Evolutionary conservation across 2,888 invertebrate species (phyloP).

Genomic region (Salpingus planirostris): DNA sequence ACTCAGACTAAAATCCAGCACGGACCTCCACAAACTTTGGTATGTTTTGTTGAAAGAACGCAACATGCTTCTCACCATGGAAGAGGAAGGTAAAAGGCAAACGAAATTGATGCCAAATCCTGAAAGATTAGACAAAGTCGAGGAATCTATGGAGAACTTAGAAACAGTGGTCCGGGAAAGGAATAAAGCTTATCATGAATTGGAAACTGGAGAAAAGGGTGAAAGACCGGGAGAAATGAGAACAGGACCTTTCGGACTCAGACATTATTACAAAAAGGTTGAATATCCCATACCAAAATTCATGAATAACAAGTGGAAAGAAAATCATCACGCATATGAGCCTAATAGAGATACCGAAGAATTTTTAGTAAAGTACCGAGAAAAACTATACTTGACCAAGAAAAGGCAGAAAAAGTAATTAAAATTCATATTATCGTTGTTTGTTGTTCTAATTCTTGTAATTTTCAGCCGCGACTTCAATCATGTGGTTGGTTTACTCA

Average conservation of each 20-base stretch:
- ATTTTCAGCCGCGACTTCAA: conserved; percentile 50
- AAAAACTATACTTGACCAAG: conserved; percentile 52
- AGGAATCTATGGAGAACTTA: conserved; percentile 90
- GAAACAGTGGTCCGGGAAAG: conserved; percentile 86
- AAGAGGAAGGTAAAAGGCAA: conserved; percentile 64
- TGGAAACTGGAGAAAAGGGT: conserved; percentile 84
- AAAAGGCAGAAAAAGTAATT: conserved; percentile 50
- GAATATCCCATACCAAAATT: conserved; percentile 60
- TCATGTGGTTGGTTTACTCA: conserved; percentile 60
- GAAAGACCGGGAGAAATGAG: conserved; percentile 60
- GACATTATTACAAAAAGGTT: conserved; percentile 46
- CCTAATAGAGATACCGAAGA: conserved; percentile 54
- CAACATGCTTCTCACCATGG: conserved; percentile 97
- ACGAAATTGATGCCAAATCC: conserved; percentile 75
- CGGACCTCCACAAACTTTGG: conserved; percentile 96
- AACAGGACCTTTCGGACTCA: conserved; percentile 53
- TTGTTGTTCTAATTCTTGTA: too few relatives aligned
- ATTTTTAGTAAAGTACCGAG: conserved; percentile 54
- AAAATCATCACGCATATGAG: conserved; percentile 47
- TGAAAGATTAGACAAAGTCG: conserved; percentile 88
- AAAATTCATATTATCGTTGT: too few relatives aligned
- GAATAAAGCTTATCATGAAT: conserved; percentile 76
- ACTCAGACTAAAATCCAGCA: conserved; percentile 86
- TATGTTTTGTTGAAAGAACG: conserved; percentile 86
- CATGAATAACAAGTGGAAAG: conserved; percentile 57